phyloP scores from a whole-genome alignment of 2,888 invertebrate genomes.

The Eudasyphora cyanicolor region DNA sequence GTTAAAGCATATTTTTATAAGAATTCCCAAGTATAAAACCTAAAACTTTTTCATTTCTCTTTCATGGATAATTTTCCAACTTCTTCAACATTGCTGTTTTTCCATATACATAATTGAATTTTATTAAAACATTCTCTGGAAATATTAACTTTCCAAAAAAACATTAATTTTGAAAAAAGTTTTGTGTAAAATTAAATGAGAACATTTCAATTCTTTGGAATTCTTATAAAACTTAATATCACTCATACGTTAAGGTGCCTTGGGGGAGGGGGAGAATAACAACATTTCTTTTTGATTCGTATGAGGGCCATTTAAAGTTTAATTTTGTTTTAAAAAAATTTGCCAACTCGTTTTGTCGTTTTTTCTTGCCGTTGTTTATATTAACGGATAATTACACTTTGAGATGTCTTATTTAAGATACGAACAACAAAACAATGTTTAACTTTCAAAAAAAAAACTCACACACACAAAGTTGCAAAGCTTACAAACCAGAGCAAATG shows the following conservation, averaged over 20 bases:
- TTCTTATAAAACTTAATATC: background rate
- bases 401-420: slow-evolving; percentile 40
- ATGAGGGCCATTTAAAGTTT: background rate
- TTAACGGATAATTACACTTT: slow-evolving; percentile 41
- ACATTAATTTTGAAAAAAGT: too few relatives aligned
- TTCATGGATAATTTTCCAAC: too few relatives aligned
- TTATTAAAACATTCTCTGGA: too few relatives aligned
- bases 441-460: background rate
- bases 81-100: too few relatives aligned
- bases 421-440: background rate
- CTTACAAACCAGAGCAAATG: background rate
- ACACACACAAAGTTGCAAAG: background rate
- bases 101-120: too few relatives aligned
- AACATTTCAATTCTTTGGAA: background rate
- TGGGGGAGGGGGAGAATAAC: background rate
- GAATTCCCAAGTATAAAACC: too few relatives aligned
- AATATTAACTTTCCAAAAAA: too few relatives aligned
- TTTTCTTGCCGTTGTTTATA: background rate
- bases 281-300: background rate
- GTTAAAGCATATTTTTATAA: too few relatives aligned
- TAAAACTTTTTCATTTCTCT: too few relatives aligned
- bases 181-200: background rate
- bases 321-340: background rate
- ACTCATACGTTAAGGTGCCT: background rate
- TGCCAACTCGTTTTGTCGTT: background rate